Conservation (phyloP, 2,888 invertebrate genomes). For the Oxycera nigricornis region DNA sequence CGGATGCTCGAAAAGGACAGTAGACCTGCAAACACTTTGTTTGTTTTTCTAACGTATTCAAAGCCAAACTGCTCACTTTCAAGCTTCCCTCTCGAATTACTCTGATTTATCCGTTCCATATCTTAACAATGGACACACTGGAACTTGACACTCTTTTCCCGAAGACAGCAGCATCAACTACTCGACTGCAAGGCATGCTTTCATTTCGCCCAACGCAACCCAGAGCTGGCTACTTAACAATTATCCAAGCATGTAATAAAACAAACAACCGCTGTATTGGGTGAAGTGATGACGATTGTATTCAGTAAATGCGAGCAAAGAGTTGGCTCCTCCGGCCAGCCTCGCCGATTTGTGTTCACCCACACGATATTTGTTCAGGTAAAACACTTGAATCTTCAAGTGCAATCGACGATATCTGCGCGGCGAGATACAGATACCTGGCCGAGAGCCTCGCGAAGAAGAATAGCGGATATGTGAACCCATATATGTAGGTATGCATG, state of each 20-base stretch:
- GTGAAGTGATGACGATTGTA: conserved; percentile 18
- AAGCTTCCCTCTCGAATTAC: too few species aligned
- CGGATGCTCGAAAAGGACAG: too few species aligned
- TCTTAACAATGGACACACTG: too few species aligned
- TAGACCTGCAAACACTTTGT: too few species aligned
- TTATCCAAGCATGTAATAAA: conserved; percentile 12
- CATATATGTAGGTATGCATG: neutral
- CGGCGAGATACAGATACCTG: neutral
- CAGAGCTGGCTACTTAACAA: neutral
- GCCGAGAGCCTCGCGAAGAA: neutral
- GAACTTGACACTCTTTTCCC: too few species aligned
- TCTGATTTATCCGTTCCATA: too few species aligned
- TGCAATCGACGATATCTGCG: neutral
- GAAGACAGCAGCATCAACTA: too few species aligned
- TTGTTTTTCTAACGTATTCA: too few species aligned
- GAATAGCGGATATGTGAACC: neutral
- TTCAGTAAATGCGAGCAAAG: neutral
- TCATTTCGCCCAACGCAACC: neutral
- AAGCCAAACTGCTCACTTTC: too few species aligned
- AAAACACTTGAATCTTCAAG: conserved; percentile 4
- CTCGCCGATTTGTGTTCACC: neutral
- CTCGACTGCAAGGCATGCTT: neutral
- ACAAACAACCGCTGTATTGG: conserved; percentile 8
- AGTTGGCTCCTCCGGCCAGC: neutral
- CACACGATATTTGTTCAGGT: conserved; percentile 13